These are phyloP conservation scores for Uria lomvia DNA, from an alignment of 2,113 vertebrate genomes.

Conservation along the genomic window DNA sequence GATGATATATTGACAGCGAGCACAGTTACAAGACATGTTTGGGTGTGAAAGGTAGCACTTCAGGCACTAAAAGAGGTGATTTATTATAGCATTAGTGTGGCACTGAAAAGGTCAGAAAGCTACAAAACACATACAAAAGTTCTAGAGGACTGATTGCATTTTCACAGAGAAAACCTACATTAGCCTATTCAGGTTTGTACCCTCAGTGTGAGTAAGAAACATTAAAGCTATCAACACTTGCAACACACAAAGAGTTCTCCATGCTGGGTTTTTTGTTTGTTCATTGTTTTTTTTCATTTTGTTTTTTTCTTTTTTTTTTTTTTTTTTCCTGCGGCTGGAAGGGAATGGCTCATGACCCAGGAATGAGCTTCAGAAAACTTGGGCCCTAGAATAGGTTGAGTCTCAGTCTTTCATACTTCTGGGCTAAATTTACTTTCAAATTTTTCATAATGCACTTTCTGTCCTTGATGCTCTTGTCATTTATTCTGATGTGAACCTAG, in stretches of 20 bases:
- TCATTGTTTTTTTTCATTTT: no score
- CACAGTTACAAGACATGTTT: neutral
- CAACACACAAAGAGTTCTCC: neutral
- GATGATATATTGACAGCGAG: neutral
- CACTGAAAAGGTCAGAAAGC: slow-evolving; percentile 38
- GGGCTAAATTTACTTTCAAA: neutral
- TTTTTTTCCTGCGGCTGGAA: neutral
- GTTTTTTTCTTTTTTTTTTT: neutral
- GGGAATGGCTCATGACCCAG: neutral
- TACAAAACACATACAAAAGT: neutral
- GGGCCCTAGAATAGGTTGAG: neutral
- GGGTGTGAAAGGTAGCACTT: slow-evolving; percentile 1
- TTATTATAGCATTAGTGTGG: slow-evolving; percentile 14
- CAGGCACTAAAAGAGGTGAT: slow-evolving; percentile 2
- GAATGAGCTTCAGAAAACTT: neutral
- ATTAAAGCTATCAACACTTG: neutral
- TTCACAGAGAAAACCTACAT: neutral
- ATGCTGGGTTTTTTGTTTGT: no score
- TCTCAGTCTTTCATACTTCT: neutral
- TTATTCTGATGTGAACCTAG: neutral
- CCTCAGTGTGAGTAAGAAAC: neutral
- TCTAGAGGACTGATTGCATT: neutral
- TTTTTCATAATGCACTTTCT: neutral
- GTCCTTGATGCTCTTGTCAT: neutral
- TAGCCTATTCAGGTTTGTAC: neutral